phyloP scores from a whole-genome alignment of 2,888 invertebrate species.

The Carterocephalus palaemon region DNA sequence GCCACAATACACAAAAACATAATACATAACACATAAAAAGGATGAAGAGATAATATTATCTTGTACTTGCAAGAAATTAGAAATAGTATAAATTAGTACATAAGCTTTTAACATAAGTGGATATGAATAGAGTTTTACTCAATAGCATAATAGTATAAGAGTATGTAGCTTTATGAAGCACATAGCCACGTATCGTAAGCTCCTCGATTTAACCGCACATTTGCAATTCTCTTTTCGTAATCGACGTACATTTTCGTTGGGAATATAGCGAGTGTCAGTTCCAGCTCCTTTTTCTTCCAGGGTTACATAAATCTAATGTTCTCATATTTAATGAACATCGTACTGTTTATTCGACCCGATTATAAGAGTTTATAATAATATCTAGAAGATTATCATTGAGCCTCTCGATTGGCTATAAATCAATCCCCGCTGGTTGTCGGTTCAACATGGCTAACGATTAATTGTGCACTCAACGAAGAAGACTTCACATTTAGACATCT shows the following conservation, averaged over 20 bases:
- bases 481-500: conserved; percentile 18
- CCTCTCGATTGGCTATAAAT: conserved; percentile 43
- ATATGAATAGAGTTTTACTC: too few species aligned
- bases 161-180: too few species aligned
- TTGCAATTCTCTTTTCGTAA: conserved; percentile 21
- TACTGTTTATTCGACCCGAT: conserved; percentile 5
- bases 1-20: too few species aligned
- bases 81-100: too few species aligned
- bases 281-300: conserved; percentile 3
- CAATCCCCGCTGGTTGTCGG: conserved; percentile 44
- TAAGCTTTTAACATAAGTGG: too few species aligned
- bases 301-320: conserved; percentile 10
- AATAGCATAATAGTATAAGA: too few species aligned
- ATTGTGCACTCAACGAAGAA: conserved; percentile 41
- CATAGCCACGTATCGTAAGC: conserved; percentile 15
- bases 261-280: conserved; percentile 20
- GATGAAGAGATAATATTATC: too few species aligned
- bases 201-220: conserved; percentile 12
- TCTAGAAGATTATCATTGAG: conserved; percentile 29
- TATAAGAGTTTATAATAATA: too few species aligned
- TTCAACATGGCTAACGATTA: conserved; percentile 55
- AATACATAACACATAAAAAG: too few species aligned
- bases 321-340: conserved; percentile 1
- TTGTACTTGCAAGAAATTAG: too few species aligned
- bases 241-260: conserved; percentile 26